Percentiles rank a stretch among this genome's conserved stretches.
These are phyloP conservation scores for Sterrhoptilus dennistouni DNA, from an alignment of 2,113 vertebrate genomes.

Conservation along the genomic window DNA sequence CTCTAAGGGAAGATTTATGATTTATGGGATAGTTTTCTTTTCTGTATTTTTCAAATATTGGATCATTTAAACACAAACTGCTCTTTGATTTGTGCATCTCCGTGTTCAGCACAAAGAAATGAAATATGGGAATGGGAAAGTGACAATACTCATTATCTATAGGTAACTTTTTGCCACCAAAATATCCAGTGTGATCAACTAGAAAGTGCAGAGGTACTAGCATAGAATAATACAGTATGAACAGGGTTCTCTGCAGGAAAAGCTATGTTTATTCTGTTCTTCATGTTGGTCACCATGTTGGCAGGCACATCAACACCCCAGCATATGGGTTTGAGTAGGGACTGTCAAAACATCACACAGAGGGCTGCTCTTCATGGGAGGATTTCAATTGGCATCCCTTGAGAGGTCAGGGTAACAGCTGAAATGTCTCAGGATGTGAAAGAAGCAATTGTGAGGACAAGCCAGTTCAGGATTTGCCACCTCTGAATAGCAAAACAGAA, in stretches of 20 bases:
- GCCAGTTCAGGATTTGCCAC: background rate
- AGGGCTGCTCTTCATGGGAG: background rate
- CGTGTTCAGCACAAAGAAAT: background rate
- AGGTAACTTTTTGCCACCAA: conserved; percentile 11
- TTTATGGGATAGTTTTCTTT: background rate
- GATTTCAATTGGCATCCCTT: background rate
- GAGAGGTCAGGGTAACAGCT: background rate
- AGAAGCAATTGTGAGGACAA: background rate
- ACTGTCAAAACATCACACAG: background rate
- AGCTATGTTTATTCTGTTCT: background rate
- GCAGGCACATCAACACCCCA: background rate
- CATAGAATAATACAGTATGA: background rate
- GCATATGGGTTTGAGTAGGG: background rate
- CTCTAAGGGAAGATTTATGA: background rate
- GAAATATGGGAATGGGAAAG: background rate
- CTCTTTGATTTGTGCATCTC: background rate
- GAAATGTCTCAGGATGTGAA: background rate
- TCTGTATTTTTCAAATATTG: background rate
- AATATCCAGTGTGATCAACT: background rate
- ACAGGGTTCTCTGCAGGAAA: background rate
- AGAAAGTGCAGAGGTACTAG: background rate
- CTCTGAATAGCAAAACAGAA: background rate
- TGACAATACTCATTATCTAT: background rate
- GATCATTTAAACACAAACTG: background rate
- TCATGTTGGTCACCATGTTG: background rate